Conservation (phyloP, 2,888 invertebrate genomes). For the Nycteola revayana region DNA sequence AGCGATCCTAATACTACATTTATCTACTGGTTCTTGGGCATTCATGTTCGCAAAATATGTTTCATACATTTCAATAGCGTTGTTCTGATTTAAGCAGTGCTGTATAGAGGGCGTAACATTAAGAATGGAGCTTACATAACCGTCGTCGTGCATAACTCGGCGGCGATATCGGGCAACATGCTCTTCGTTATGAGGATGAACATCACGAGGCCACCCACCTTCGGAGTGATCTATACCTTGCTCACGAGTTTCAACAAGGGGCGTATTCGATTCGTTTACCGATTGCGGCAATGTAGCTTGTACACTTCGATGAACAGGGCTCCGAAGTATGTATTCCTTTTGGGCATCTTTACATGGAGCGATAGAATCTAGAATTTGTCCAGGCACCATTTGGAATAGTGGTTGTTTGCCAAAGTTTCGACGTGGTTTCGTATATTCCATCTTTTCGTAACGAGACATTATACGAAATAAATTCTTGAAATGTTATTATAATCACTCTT, state of each 20-base stretch:
- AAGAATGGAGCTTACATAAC: slow-evolving; percentile 84
- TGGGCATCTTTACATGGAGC: slow-evolving; percentile 58
- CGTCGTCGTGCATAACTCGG: slow-evolving; percentile 90
- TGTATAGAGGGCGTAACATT: slow-evolving; percentile 81
- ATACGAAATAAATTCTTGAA: slow-evolving; percentile 1
- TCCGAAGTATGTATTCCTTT: slow-evolving; percentile 69
- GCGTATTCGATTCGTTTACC: slow-evolving; percentile 83
- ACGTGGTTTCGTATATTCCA: slow-evolving; percentile 72
- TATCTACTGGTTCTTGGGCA: slow-evolving; percentile 75
- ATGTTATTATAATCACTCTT: slow-evolving; percentile 7
- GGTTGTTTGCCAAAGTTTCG: slow-evolving; percentile 75
- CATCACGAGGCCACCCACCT: slow-evolving; percentile 93
- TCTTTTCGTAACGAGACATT: slow-evolving; percentile 52
- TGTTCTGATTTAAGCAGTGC: slow-evolving; percentile 88
- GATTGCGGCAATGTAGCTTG: slow-evolving; percentile 73
- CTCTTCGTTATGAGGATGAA: slow-evolving; percentile 85
- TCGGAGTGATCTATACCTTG: slow-evolving; percentile 88
- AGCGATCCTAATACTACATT: slow-evolving; percentile 81
- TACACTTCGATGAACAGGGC: slow-evolving; percentile 74
- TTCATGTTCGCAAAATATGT: slow-evolving; percentile 85
- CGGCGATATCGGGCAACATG: slow-evolving; percentile 87
- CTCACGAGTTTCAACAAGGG: slow-evolving; percentile 78
- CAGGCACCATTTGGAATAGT: slow-evolving; percentile 67
- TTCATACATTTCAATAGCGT: slow-evolving; percentile 90
- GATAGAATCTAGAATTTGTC: slow-evolving; percentile 66